Conservation (phyloP, 1,140 invertebrate genomes). For the Arctopsyche grandis region DNA sequence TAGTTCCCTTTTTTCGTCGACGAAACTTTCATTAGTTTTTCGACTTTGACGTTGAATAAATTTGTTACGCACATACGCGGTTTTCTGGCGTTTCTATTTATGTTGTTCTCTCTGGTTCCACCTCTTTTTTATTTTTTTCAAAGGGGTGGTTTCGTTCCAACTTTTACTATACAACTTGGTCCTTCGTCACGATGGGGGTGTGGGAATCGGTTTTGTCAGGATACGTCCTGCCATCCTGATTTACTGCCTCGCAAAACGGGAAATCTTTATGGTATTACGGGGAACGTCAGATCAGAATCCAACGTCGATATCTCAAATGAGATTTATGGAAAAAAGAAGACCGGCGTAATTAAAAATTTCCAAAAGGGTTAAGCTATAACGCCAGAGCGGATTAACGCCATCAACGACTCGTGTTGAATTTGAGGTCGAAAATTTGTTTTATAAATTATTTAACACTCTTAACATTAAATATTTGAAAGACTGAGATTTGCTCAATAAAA, state of each 20-base stretch:
- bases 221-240: conserved; percentile 11
- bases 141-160: background rate
- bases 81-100: conserved; percentile 6
- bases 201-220: conserved; percentile 1
- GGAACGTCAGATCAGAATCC: background rate
- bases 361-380: too few species aligned
- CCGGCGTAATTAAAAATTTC: too few species aligned
- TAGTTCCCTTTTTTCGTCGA: too few species aligned
- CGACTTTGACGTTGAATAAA: conserved; percentile 30
- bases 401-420: too few species aligned
- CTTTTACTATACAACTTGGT: conserved; percentile 12
- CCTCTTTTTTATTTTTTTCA: conserved; percentile 5
- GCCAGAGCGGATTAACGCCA: too few species aligned
- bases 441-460: too few species aligned
- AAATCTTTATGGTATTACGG: conserved; percentile 7
- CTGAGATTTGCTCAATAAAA: too few species aligned
- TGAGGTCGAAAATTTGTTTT: too few species aligned
- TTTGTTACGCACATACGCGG: conserved; percentile 20
- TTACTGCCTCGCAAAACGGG: background rate
- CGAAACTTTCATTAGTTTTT: conserved; percentile 30
- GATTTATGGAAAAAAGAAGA: background rate
- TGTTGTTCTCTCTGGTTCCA: background rate
- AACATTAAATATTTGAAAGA: too few species aligned
- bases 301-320: background rate
- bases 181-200: background rate